phyloP scores from a whole-genome alignment of 2,113 vertebrate genomes.

The Psittacula cyanocephala region DNA sequence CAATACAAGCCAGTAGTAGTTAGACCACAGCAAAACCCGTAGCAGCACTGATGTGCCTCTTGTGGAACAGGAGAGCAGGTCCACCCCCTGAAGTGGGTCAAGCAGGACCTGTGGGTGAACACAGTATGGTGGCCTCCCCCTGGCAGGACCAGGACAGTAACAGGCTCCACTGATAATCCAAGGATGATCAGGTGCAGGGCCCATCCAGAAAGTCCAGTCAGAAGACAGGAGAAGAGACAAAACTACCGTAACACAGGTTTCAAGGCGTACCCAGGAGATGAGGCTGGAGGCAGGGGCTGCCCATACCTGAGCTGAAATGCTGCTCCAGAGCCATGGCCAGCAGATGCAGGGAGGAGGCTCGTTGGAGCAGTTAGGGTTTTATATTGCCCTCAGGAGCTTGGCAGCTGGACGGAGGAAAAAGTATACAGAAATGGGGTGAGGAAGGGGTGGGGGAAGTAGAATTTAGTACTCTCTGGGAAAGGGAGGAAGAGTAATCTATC shows the following conservation, averaged over 20 bases:
- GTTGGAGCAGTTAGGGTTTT: background rate
- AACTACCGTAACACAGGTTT: background rate
- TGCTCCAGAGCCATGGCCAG: background rate
- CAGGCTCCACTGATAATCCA: background rate
- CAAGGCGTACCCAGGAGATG: background rate
- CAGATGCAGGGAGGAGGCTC: background rate
- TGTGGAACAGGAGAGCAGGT: background rate
- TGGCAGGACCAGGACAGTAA: background rate
- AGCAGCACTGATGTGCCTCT: background rate
- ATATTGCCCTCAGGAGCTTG: background rate
- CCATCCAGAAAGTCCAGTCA: background rate
- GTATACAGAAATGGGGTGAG: background rate
- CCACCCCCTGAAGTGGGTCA: background rate
- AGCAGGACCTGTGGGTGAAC: background rate
- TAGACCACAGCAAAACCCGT: background rate
- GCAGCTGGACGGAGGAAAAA: background rate
- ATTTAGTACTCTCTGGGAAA: background rate
- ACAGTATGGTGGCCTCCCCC: background rate
- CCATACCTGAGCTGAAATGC: background rate
- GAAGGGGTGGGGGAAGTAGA: background rate
- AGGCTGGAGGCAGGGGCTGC: background rate
- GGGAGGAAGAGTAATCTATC: background rate
- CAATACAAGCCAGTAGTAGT: background rate
- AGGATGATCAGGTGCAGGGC: background rate
- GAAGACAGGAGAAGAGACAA: background rate